Evolutionary conservation across 2,113 vertebrate species (phyloP), one percentile per base, ranked within the genome.

Genomic region (Oxygymnocypris stewartii): DNA sequence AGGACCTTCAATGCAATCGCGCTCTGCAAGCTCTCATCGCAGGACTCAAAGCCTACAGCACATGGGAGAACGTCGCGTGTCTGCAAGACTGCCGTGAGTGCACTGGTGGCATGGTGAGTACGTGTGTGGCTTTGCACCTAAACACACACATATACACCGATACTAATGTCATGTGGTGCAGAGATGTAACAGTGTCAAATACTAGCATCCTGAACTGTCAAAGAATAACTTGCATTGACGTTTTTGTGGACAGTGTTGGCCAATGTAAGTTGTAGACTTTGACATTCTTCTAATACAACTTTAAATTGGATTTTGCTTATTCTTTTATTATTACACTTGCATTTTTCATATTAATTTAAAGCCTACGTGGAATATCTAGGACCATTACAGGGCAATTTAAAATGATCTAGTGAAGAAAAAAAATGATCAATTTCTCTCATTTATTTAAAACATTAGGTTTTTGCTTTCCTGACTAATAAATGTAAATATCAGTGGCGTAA

Each of bases 11-110:
- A 10, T 67, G 57, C 35, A 91, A 88, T 10, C 84, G 88, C 11
- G 49, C 85, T 0, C 90, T 94, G 51, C 93, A 94, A 90, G 93
- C 90, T 0, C 81, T 94, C 14, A 87, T 93, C 31, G 92, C 90
- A 0, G 93, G 93, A 1, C 91, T 94, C 51, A 94, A 95, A 86
- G 94, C 92, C 78, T 94, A 90, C 82, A 94, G 94, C 44, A 94
- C 92, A 11, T 93, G 94, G 92, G 89, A 92, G 85, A 94, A 92
- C 1, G 4, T 92, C 4, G 16, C 85, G 51, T 95, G 93, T 79
- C 86, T 94, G 35, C 94, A 95, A 87, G 93, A 93, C 78, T 94
- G 93, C 37, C 84, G 89, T 0, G 90, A 94, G 71, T 93, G 93
- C 76, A 93, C 94, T 0, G 89, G 94, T 6, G 93, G 92, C 75